Percentiles rank a stretch among this genome's conserved stretches.
Conservation (phyloP, 64 coral and sea anemone species). For the Montipora efflorescens region DNA sequence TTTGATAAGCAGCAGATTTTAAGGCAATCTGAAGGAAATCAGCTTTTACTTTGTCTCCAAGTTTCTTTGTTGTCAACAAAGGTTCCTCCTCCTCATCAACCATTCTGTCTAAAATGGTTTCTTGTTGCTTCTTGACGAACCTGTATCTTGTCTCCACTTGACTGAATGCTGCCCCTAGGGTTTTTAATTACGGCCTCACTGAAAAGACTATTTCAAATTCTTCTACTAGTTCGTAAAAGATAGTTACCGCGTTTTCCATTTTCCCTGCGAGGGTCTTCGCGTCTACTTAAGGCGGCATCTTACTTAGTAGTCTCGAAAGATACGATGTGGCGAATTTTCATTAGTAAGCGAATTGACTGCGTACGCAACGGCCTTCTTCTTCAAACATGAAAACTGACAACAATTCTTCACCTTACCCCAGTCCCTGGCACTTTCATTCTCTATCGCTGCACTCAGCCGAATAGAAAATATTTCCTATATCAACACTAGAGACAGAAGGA, state of each 20-base stretch:
- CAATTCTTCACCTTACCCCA: no score
- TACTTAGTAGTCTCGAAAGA: no score
- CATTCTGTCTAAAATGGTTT: background rate
- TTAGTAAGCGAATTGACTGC: no score
- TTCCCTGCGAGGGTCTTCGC: slow-evolving; percentile 3
- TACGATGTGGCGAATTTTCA: no score
- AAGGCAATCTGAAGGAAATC: background rate
- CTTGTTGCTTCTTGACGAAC: background rate
- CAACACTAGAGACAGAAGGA: no score
- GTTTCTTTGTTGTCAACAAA: background rate
- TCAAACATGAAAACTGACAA: no score
- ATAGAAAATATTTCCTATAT: no score
- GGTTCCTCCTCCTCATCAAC: background rate
- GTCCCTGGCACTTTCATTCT: no score
- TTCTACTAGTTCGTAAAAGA: slow-evolving; percentile 71
- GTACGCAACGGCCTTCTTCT: no score
- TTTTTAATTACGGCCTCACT: slow-evolving; percentile 19
- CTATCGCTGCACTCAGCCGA: no score
- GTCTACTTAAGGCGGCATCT: no score
- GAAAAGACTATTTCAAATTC: slow-evolving; percentile 73
- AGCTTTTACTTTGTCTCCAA: background rate
- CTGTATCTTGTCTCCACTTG: background rate
- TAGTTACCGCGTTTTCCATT: slow-evolving; percentile 29
- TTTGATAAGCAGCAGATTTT: background rate
- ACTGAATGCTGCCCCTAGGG: background rate